Evolutionary conservation across 2,797 vertebrate species (phyloP).

Genomic region (Acomys russatus): DNA sequence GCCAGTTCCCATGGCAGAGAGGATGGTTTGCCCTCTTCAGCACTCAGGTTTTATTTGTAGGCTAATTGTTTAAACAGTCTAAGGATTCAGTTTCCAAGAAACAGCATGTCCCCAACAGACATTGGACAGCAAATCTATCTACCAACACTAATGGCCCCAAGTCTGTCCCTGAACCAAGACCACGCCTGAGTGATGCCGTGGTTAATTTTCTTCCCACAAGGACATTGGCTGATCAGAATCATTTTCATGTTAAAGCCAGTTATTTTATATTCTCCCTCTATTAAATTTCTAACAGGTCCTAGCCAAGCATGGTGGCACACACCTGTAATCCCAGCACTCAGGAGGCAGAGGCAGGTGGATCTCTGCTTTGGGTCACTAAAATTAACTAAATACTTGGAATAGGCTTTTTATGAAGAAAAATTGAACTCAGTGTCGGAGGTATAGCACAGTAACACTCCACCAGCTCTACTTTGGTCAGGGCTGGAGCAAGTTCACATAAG

Average conservation of each 20-base stretch:
- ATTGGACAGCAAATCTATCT: conserved; percentile 21
- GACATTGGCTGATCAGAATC: not conserved
- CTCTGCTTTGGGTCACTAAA: not conserved
- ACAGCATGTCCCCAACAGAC: not conserved
- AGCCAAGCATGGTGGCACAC: not conserved
- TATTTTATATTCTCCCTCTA: not conserved
- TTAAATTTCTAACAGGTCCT: not conserved
- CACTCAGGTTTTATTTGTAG: conserved; percentile 26
- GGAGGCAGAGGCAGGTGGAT: not conserved
- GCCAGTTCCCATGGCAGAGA: not conserved
- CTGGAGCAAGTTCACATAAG: not conserved
- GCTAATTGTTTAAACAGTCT: conserved; percentile 55
- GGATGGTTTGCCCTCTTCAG: not conserved
- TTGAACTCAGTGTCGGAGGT: not conserved
- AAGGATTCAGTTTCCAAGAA: conserved; percentile 49
- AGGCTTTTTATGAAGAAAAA: not conserved
- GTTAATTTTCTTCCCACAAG: not conserved
- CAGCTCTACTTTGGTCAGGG: not conserved
- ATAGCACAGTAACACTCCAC: too few relatives aligned
- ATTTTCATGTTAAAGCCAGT: not conserved
- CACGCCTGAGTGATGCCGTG: not conserved
- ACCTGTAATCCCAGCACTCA: not conserved
- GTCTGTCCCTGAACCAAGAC: not conserved
- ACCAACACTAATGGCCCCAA: not conserved
- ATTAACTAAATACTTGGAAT: not conserved